These are phyloP conservation scores for Sebastes flavidus DNA, from an alignment of 2,797 vertebrate species.

Conservation along the genomic window DNA sequence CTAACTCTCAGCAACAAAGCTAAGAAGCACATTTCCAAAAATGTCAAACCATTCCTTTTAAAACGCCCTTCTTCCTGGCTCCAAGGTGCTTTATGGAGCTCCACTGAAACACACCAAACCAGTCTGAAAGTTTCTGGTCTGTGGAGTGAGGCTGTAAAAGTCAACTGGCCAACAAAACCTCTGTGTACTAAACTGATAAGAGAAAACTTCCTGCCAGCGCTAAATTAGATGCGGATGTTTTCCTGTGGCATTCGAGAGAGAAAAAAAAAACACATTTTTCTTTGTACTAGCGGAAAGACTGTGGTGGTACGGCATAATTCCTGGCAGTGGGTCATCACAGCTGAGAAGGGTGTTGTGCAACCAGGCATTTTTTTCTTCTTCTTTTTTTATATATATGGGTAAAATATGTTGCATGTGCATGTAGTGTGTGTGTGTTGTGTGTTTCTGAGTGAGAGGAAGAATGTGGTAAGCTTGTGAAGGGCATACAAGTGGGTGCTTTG, in stretches of 20 bases:
- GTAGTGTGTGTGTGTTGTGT: slow-evolving; percentile 25
- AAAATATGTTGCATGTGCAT: slow-evolving; percentile 51
- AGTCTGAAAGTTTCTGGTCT: slow-evolving; percentile 1
- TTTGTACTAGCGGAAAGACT: slow-evolving; percentile 48
- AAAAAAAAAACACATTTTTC: slow-evolving; percentile 6
- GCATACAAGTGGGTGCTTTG: slow-evolving; percentile 59
- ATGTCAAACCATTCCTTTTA: not conserved
- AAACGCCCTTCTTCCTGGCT: not conserved
- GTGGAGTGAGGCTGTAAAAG: slow-evolving; percentile 37
- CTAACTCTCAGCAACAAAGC: not conserved
- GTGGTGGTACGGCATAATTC: slow-evolving; percentile 54
- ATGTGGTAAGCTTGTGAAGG: slow-evolving; percentile 63
- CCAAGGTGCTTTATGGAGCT: not conserved
- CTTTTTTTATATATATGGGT: not conserved
- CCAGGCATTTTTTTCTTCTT: slow-evolving; percentile 4
- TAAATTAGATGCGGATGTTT: slow-evolving; percentile 68
- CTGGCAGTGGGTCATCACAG: slow-evolving; percentile 66
- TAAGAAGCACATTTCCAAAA: not conserved
- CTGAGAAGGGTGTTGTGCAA: slow-evolving; percentile 63
- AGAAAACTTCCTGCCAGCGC: slow-evolving; percentile 70
- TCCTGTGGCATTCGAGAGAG: slow-evolving; percentile 34
- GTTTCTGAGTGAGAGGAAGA: slow-evolving; percentile 52
- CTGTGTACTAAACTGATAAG: slow-evolving; percentile 80
- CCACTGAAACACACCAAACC: not conserved
- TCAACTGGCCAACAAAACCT: slow-evolving; percentile 71